Evolutionary conservation across 2,797 vertebrate genomes (phyloP).

Genomic region (Scarus forsteni): DNA sequence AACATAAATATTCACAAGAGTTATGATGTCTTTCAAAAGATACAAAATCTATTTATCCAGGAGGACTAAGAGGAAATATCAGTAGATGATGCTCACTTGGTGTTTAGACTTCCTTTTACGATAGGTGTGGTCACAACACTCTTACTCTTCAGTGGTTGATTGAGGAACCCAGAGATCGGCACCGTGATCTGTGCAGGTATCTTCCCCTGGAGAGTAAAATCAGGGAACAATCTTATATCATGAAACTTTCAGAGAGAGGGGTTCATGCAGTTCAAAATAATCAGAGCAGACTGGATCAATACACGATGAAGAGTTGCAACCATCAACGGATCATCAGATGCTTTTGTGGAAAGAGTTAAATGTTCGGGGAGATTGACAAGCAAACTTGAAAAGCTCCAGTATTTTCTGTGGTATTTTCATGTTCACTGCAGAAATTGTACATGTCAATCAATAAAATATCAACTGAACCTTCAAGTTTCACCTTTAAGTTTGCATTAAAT

Average conservation of each 20-base stretch:
- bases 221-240: not conserved
- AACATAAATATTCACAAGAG: no score
- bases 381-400: no score
- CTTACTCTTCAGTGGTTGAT: conserved; percentile 97
- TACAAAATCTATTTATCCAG: no score
- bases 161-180: conserved; percentile 95
- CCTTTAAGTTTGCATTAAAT: no score
- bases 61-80: not conserved
- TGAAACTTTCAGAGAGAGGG: not conserved
- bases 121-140: conserved; percentile 93
- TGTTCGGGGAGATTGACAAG: no score
- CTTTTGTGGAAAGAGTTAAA: no score
- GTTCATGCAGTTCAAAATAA: not conserved
- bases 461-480: no score
- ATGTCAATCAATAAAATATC: no score
- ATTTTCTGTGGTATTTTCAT: no score
- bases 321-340: not conserved
- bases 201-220: conserved; percentile 88
- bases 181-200: conserved; percentile 95
- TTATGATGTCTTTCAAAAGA: no score
- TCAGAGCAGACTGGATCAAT: not conserved
- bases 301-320: not conserved
- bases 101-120: conserved; percentile 94
- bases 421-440: no score
- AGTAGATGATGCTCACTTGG: conserved; percentile 87